Conservation (phyloP, 2,888 invertebrate genomes). For the Caenorhabditis wallacei region DNA sequence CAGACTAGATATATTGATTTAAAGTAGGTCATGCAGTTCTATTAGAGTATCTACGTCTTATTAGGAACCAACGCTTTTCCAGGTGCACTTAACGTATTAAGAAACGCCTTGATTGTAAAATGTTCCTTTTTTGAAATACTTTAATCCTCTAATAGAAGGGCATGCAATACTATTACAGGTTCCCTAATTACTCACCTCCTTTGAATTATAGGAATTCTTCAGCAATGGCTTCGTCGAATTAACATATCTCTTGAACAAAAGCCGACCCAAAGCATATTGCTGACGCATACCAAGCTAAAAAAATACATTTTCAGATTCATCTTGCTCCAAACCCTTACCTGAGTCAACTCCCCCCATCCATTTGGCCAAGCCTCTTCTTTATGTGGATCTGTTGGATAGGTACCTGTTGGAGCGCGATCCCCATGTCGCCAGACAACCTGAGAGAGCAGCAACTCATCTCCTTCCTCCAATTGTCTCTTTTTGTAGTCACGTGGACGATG, state of each 20-base stretch:
- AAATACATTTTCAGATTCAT: not conserved
- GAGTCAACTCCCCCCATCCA: conserved; percentile 92
- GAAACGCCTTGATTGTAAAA: not conserved
- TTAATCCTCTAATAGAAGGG: too few species aligned
- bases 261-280: conserved; percentile 75
- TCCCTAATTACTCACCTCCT: conserved; percentile 62
- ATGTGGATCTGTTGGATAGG: conserved; percentile 91
- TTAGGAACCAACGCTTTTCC: too few species aligned
- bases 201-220: conserved; percentile 67
- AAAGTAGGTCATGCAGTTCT: too few species aligned
- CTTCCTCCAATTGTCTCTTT: conserved; percentile 31
- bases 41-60: too few species aligned
- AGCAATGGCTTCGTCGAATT: conserved; percentile 61
- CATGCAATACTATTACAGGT: too few species aligned
- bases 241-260: conserved; percentile 72
- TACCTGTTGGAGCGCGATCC: conserved; percentile 90
- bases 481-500: conserved; percentile 31
- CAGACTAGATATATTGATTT: too few species aligned
- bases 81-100: too few species aligned
- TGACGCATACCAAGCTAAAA: conserved; percentile 81
- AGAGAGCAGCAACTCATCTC: conserved; percentile 54
- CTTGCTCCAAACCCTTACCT: conserved; percentile 85
- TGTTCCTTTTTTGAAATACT: too few species aligned
- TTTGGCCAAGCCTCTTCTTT: conserved; percentile 90
- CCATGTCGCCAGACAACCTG: conserved; percentile 90